Base-by-base conservation (phyloP, 37 sponge, comb jelly and placozoan species). In the Diacarnus erythraeanus region DNA sequence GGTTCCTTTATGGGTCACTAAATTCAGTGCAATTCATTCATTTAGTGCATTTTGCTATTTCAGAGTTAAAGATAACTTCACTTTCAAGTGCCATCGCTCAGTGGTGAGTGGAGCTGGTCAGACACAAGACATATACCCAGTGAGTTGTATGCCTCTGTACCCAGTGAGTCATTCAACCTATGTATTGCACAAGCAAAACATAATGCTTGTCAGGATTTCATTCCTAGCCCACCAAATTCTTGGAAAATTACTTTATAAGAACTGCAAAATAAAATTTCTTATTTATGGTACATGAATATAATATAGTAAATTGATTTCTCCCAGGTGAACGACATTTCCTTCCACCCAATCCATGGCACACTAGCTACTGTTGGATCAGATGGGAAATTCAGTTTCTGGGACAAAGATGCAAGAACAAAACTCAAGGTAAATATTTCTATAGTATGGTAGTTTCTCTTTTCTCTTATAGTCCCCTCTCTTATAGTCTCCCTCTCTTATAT, bases 351-450 rank as follows among this genome's bases (percentile, higher is more conserved):
- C 9, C 86, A 97, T 63, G 90, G 91, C 38, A 95, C 95, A 34
- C 86, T 97, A 22, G 88, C 93, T 5, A 97, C 95, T 30, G 91
- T 90, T 17, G 98, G 98, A 1, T 84, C 93, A 76, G 98, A 97
- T 86, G 95, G 98, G 0, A 92, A 81, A 40, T 97, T 89, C 76
- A 87, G 91, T 72, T 97, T 93, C 89, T 97, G 98, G 98, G 98
- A 97, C 72, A 97, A 94, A 78, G 95, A 95, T 86, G 92, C 95
- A 26, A 76, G 95, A 0, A 95, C 95, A 0, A 97, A 97, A 77
- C 91, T 97, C 51, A 97, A 97, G 89, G 93, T 84, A 70, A 5
- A 41, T n/a, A n/a, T n/a, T n/a, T n/a, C n/a, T n/a, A n/a, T n/a
- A n/a, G n/a, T n/a, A n/a, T n/a, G n/a, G n/a, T n/a, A n/a, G n/a